A percentile compares a stretch with the other conserved stretches of the same genome.
These are phyloP conservation scores for Pachypeltis micranthus DNA, from an alignment of 1,140 invertebrate genomes.

Conservation along the genomic window DNA sequence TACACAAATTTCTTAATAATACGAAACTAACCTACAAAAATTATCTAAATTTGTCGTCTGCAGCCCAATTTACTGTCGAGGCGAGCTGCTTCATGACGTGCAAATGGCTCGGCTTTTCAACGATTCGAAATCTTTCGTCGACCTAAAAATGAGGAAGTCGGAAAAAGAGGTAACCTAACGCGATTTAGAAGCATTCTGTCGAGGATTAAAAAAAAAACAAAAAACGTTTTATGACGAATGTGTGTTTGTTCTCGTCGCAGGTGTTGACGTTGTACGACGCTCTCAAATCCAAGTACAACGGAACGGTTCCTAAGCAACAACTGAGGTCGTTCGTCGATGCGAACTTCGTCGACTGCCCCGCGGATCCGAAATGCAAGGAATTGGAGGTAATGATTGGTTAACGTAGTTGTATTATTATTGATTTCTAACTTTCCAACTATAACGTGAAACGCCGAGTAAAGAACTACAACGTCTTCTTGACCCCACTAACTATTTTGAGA, in stretches of 20 bases:
- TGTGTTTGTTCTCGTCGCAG: no score
- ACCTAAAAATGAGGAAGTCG: constrained; percentile 62
- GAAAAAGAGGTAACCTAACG: constrained; percentile 49
- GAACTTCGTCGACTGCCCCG: constrained; percentile 33
- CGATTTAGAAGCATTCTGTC: no score
- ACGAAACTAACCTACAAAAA: no score
- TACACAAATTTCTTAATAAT: no score
- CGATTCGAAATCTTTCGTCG: constrained; percentile 89
- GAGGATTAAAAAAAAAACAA: no score
- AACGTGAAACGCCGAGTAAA: no score
- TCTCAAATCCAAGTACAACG: constrained; percentile 19
- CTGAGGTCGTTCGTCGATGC: constrained; percentile 37
- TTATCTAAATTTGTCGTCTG: no score
- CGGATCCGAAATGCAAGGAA: background rate
- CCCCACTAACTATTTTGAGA: no score
- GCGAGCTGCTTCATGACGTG: constrained; percentile 63
- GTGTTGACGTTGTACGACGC: no score
- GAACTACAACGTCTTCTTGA: no score
- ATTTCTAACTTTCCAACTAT: no score
- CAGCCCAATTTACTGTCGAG: constrained; percentile 74
- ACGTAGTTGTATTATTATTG: background rate
- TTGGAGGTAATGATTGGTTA: background rate
- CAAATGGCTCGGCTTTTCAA: constrained; percentile 62
- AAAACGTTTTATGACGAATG: no score
- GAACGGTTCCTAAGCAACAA: constrained; percentile 30